These are phyloP conservation scores for Formica selysi DNA, from an alignment of 1,140 invertebrate genomes.

Conservation along the genomic window DNA sequence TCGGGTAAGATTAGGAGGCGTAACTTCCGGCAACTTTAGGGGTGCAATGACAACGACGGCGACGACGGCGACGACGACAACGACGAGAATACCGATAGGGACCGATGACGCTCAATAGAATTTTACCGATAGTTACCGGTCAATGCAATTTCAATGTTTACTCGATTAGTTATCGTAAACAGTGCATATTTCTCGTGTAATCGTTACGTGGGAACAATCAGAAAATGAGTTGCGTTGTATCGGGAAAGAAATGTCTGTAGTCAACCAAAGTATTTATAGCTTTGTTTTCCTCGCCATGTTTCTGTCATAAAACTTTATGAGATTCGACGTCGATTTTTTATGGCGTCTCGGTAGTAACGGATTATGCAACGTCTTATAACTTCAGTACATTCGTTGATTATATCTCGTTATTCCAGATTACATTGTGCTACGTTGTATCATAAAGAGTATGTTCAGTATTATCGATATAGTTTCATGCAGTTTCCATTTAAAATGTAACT, in stretches of 20 bases:
- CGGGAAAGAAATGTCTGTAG: neutral
- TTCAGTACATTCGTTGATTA: neutral
- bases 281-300: neutral
- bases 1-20: conserved; percentile 51
- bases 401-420: neutral
- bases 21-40: conserved; percentile 68
- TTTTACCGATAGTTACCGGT: conserved; percentile 38
- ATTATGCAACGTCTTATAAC: conserved; percentile 9
- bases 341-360: neutral
- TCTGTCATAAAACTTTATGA: neutral
- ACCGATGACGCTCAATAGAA: conserved; percentile 59
- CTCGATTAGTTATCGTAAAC: conserved; percentile 29
- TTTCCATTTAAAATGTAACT: neutral
- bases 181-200: neutral
- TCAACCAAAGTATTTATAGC: conserved; percentile 27
- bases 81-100: conserved; percentile 1
- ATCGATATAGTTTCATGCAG: neutral
- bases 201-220: neutral
- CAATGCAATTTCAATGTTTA: conserved; percentile 70
- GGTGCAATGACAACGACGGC: conserved; percentile 33
- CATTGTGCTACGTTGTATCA: neutral
- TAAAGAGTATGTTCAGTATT: neutral
- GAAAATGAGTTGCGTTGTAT: conserved; percentile 5
- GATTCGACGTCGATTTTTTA: conserved; percentile 15
- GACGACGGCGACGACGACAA: conserved; percentile 5